A percentile compares a stretch with the other conserved stretches of the same genome.
These are phyloP conservation scores for Crossoptilon crossoptilon DNA, from an alignment of 2,797 vertebrate species.

Conservation along the genomic window DNA sequence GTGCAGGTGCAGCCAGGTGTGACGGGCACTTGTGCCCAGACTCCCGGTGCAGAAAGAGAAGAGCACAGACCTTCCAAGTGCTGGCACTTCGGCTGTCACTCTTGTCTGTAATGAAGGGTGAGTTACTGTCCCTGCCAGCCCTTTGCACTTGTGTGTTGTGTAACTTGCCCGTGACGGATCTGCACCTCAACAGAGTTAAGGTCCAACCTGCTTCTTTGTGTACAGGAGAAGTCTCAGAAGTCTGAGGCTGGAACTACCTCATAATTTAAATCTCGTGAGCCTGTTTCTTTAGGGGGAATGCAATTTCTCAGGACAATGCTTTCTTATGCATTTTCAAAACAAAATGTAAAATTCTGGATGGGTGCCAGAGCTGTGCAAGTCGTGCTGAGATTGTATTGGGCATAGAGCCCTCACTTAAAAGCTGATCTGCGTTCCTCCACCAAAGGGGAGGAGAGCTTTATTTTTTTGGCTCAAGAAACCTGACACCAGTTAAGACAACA, in stretches of 20 bases:
- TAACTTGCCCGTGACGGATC: neutral
- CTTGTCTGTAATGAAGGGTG: neutral
- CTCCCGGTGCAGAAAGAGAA: neutral
- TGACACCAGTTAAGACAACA: conserved; percentile 33
- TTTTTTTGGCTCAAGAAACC: conserved; percentile 33
- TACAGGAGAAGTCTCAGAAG: neutral
- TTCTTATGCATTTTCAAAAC: neutral
- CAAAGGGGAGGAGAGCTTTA: neutral
- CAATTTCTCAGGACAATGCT: neutral
- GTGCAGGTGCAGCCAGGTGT: neutral
- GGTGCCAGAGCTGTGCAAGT: neutral
- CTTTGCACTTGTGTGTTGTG: neutral
- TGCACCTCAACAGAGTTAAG: neutral
- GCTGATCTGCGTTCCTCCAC: neutral
- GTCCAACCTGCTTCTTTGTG: neutral
- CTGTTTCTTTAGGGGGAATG: neutral
- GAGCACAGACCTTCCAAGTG: neutral
- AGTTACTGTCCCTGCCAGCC: neutral
- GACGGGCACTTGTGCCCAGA: neutral
- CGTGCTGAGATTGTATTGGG: neutral
- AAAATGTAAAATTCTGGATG: neutral
- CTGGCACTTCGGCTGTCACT: neutral
- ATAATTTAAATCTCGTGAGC: neutral
- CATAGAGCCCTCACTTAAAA: neutral
- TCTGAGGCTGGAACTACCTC: neutral